Percentiles rank a stretch among this genome's conserved stretches.
phyloP scores from a whole-genome alignment of 2,797 vertebrate genomes.

The Enteromius thamalakanensis region DNA sequence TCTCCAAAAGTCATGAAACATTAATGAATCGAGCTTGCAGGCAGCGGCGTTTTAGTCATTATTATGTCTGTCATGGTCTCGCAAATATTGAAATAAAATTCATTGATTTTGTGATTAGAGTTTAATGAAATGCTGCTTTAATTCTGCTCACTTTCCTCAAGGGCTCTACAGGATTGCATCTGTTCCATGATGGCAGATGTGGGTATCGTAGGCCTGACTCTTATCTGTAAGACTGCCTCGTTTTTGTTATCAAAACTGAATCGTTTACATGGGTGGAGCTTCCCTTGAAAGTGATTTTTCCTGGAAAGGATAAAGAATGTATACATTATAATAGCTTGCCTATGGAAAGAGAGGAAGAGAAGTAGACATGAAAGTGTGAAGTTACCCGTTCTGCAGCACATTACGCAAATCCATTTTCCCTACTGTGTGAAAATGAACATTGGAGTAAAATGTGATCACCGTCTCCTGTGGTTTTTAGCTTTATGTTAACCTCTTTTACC shows the following conservation, averaged over 20 bases:
- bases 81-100: conserved; percentile 20
- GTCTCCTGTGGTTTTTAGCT: not conserved
- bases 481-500: conserved; percentile 1
- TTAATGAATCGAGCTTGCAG: conserved; percentile 24
- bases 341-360: not conserved
- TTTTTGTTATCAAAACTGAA: conserved; percentile 30
- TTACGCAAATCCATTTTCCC: not conserved
- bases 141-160: conserved; percentile 19
- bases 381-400: not conserved
- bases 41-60: conserved; percentile 15
- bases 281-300: not conserved
- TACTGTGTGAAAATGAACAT: not conserved
- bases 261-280: not conserved
- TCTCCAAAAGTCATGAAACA: conserved; percentile 34
- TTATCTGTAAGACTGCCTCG: not conserved
- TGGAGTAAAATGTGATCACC: not conserved
- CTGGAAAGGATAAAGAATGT: not conserved
- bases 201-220: not conserved
- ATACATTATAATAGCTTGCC: not conserved
- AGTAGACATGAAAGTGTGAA: not conserved
- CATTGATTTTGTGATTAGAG: conserved; percentile 35
- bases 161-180: conserved; percentile 17
- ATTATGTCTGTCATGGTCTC: conserved; percentile 22
- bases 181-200: not conserved
- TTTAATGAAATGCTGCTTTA: conserved; percentile 40